These are phyloP conservation scores for Tetragnatha montana DNA, from an alignment of 2,888 invertebrate genomes.

Conservation along the genomic window DNA sequence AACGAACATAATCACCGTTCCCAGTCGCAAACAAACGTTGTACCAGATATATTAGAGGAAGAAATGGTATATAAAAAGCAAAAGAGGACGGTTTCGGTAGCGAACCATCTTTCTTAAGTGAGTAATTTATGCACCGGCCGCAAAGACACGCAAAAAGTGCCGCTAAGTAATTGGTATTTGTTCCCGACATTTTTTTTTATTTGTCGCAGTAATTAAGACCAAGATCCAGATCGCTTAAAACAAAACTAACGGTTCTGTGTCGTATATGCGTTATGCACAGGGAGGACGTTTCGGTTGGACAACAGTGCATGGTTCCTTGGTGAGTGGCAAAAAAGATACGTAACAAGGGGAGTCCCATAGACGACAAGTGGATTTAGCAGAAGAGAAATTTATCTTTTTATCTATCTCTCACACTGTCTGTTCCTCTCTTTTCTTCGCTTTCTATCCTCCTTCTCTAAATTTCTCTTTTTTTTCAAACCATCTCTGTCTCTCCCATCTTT, in stretches of 20 bases:
- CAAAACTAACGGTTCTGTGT: not conserved
- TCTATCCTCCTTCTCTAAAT: no score
- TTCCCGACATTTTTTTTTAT: constrained; percentile 4
- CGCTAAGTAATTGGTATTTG: constrained; percentile 48
- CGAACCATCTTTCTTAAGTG: not conserved
- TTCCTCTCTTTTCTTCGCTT: no score
- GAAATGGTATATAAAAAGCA: not conserved
- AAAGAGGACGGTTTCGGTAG: not conserved
- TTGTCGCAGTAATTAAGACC: constrained; percentile 29
- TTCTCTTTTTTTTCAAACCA: no score
- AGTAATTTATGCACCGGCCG: constrained; percentile 33
- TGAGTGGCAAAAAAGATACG: no score
- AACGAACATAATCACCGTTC: not conserved
- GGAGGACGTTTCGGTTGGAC: not conserved
- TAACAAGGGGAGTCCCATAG: no score
- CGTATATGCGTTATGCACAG: not conserved
- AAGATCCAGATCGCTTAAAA: constrained; percentile 15
- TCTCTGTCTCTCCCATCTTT: no score
- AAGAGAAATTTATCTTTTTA: no score
- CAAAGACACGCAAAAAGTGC: constrained; percentile 25
- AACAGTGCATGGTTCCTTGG: no score
- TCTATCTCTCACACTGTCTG: no score
- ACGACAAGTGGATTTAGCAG: no score
- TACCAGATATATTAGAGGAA: not conserved
- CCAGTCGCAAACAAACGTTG: not conserved